Evolutionary conservation across 1,140 invertebrate species (phyloP), one percentile per base, ranked within the genome.

Genomic region (Carcinoscorpius rotundicauda): DNA sequence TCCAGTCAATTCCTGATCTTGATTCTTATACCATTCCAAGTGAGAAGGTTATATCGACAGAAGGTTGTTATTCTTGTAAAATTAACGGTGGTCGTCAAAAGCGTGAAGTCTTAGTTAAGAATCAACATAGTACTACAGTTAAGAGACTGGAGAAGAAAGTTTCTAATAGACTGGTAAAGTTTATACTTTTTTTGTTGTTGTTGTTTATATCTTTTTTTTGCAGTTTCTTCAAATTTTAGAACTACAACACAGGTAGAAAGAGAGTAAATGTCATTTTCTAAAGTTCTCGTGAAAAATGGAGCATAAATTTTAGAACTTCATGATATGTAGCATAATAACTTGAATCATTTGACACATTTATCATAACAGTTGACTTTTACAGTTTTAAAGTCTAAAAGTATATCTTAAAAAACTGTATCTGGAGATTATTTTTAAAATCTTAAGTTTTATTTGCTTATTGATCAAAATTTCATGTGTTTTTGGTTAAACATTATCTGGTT

Each of bases 41-140:
- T 55, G 83, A 86, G 64, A 87, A 87, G 69, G 81, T 89, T 8
- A 89, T 93, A 53, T 86, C 87, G 3, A 91, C 88, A 0, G 90
- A 94, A 78, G 90, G 89, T 4, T 93, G 91, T 77, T 93, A 93
- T 78, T 87, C 88, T 11, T 94, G 90, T 81, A 89, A 91, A 80
- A 86, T 90, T 74, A 73, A 61, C 61, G 71, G 58, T 59, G 59
- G 10, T 10, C 51, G 6, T 5, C 4, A 55, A n/a, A 55, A 49
- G 4, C 29, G 10, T 49, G 6, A 4, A 5, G 5, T 11, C 6
- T 5, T 50, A 5, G 51, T 3, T 50, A 4, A 53, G 50, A 63
- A 49, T 4, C n/a, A 10, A 48, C 5, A 9, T 0, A n/a, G 29
- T 60, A 62, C 59, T 51, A 10, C 48, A 48, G 5, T 64, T 48